Evolutionary conservation across 2,113 vertebrate genomes (phyloP), one percentile per base, ranked within the genome.

Genomic region (Indicator maculatus): DNA sequence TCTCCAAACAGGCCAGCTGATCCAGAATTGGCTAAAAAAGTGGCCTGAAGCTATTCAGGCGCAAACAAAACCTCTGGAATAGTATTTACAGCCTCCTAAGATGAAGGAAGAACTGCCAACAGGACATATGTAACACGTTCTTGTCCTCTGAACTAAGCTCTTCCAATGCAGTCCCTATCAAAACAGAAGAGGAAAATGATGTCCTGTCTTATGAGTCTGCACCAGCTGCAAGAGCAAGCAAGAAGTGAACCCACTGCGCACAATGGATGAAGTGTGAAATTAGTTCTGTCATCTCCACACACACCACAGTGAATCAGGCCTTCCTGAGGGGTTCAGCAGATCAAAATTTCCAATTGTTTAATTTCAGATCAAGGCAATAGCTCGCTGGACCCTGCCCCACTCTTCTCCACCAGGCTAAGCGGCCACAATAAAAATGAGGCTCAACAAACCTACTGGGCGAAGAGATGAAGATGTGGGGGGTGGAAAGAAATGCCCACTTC

Each of bases 191-290:
- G 58, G 77, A 80, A 60, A 64, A 60, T 2, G 0, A 44, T 6
- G 66, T 28, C 94, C 63, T 73, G 63, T 53, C 77, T 41, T 66
- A 44, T 66, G 41, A 87, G 81, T 0, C 81, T 19, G 81, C 82
- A 79, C 63, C 94, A 95, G 94, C 85, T 96, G 95, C 71, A 93
- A 33, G 77, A 94, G 74, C 74, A 59, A 72, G 61, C 81, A 82
- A 31, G 45, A 67, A 80, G 85, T 15, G 85, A 92, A 63, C 89
- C 88, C 78, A 86, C 95, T 59, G 96, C 0, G 87, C 61, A 67
- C 93, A 94, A 95, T 31, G 58, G 82, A 92, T 87, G 88, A 96
- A 75, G 77, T 92, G 72, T 90, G 93, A 95, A 95, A 96, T 15
- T 60, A 72, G 65, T 88, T 75, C 94, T 97, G 86, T 92, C 95